Evolutionary conservation across 2,888 invertebrate genomes (phyloP), one percentile per base, ranked within the genome.

Genomic region (Epinotia bilunana): DNA sequence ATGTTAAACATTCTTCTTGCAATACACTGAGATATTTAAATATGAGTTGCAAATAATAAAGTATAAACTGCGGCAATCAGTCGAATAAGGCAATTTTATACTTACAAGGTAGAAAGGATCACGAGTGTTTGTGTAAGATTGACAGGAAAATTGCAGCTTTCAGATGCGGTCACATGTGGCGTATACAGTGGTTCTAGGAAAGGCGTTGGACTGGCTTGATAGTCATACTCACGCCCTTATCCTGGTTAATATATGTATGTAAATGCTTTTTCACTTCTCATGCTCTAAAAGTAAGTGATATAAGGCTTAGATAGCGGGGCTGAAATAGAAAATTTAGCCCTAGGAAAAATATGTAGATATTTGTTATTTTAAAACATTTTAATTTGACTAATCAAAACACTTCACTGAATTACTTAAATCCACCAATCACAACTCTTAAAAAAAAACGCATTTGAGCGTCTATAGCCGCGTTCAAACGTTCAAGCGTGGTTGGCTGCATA

Each of bases 101-200:
- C 68, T 57, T 57, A 68, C 39, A 57, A 43, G 57, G 39, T 57
- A 55, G 72, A 57, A 72, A 46, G 64, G 63, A 64, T 68, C 67
- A 62, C 43, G 53, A 68, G 43, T 60, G 65, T 67, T 67, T 73
- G 67, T 43, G 43, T 61, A 61, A 67, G 67, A 71, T 65, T 77
- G 75, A 86, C 87, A 85, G 80, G 76, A 76, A 86, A 87, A 86
- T 87, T 86, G 80, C 79, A 79, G 67, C 78, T 74, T 76, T 72
- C 57, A 46, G 39, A 69, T 12, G 64, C 64, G 53, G 69, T 69
- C 60, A 69, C 72, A 77, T 65, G 57, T 23, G 61, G 28, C 49
- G 49, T 63, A 61, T 62, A 64, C 63, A 73, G 20, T 57, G 63
- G 58, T 64, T 71, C 63, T 70, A 43, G 61, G 72, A 68, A 72